These are phyloP conservation scores for Elgaria multicarinata DNA, from an alignment of 2,113 vertebrate genomes.

Conservation along the genomic window DNA sequence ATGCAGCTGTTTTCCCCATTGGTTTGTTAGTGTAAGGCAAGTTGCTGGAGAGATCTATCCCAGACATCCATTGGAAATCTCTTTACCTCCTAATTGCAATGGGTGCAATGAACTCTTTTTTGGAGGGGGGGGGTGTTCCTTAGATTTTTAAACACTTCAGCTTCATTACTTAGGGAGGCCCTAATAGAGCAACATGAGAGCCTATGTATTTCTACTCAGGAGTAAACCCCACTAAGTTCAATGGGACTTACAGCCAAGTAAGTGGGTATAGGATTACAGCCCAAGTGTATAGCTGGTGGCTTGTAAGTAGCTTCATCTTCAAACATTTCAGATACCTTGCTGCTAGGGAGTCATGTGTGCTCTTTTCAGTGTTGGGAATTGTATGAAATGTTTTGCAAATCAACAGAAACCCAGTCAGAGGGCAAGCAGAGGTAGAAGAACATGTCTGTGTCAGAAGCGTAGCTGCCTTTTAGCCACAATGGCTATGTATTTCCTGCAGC, in stretches of 20 bases:
- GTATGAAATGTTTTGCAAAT: not conserved
- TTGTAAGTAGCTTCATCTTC: conserved; percentile 5
- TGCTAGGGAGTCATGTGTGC: conserved; percentile 16
- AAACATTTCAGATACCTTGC: conserved; percentile 10
- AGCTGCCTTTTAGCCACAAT: not conserved
- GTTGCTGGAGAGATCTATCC: not conserved
- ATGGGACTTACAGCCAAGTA: too few relatives aligned
- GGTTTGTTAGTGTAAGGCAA: not conserved
- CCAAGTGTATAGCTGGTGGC: conserved; percentile 1
- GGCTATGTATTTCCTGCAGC: not conserved
- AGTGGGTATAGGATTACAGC: too few relatives aligned
- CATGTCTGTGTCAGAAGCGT: conserved; percentile 12
- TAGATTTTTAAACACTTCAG: conserved; percentile 3
- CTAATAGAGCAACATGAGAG: too few relatives aligned
- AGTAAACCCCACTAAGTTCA: too few relatives aligned
- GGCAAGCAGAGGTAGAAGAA: conserved; percentile 4
- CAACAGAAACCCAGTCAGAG: not conserved
- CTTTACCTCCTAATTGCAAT: not conserved
- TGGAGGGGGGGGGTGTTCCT: too few relatives aligned
- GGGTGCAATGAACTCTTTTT: not conserved
- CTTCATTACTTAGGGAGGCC: not conserved
- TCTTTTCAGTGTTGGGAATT: not conserved
- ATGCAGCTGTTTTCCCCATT: not conserved
- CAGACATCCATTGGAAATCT: not conserved
- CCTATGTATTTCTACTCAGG: too few relatives aligned